Evolutionary conservation across 2,888 invertebrate genomes (phyloP), one percentile per base, ranked within the genome.

Genomic region (Mechanitis mazaeus): DNA sequence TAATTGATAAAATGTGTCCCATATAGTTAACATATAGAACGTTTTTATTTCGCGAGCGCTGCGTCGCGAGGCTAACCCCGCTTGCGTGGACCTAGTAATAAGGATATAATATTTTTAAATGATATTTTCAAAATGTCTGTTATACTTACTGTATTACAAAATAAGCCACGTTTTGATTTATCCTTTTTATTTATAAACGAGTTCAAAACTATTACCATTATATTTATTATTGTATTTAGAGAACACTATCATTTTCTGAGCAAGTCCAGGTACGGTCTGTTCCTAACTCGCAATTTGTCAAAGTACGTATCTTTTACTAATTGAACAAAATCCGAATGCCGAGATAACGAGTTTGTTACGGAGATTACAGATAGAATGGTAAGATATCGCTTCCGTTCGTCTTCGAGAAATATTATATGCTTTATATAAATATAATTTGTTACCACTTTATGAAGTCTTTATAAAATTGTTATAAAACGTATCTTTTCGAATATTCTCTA

Each of bases 201-300:
- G 81, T 68, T 68, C 69, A 69, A 68, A 69, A 70, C 66, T 69
- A 68, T 68, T 71, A 71, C 70, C 67, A 70, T 64, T 62, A 69
- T 69, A 72, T 71, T 69, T 71, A 69, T 71, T 70, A 72, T 87
- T 77, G 83, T 81, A 85, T 84, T 84, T 86, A 85, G 85, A 78
- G 75, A 77, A 77, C 80, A 84, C 85, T 87, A 87, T 85, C 83
- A 84, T 77, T 83, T 85, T 83, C 79, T 74, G 77, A 71, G 74
- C 74, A 75, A 79, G 77, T 75, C 72, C 69, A 78, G 77, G 81
- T 80, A 77, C 78, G 81, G 83, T 83, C 74, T 63, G 64, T 67
- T 71, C 65, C 71, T 69, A 68, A 69, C 68, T 63, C 54, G 55
- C 66, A 56, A 65, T 68, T 68, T 66, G 59, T 85, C 80, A 76